Evolutionary conservation across 1,140 invertebrate species (phyloP).

Genomic region (Megalopta genalis): DNA sequence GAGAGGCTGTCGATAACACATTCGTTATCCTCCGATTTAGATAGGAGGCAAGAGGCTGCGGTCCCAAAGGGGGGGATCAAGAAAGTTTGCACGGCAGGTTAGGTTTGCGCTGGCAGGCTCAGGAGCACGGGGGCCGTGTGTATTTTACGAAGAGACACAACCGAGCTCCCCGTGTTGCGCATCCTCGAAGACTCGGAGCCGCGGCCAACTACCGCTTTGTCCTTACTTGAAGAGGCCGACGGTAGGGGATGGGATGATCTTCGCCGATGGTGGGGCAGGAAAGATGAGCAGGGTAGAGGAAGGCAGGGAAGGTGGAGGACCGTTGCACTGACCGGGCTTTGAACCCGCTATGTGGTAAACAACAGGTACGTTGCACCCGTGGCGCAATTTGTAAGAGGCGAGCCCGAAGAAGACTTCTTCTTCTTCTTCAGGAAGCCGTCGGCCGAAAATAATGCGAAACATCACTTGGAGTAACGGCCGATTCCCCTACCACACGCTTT

Average conservation of each 20-base stretch:
- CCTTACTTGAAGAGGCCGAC: slow-evolving; percentile 56
- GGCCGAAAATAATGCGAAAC: slow-evolving; percentile 59
- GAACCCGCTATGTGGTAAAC: slow-evolving; percentile 74
- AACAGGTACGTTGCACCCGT: slow-evolving; percentile 76
- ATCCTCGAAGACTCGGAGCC: slow-evolving; percentile 41
- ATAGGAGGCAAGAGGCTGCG: not conserved
- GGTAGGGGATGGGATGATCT: slow-evolving; percentile 59
- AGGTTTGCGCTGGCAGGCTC: not conserved
- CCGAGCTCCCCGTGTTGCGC: slow-evolving; percentile 56
- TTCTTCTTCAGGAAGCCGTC: slow-evolving; percentile 32
- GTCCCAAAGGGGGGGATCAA: no score
- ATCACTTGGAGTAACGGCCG: slow-evolving; percentile 51
- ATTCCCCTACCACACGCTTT: slow-evolving; percentile 2
- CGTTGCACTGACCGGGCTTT: slow-evolving; percentile 75
- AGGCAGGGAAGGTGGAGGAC: slow-evolving; percentile 58
- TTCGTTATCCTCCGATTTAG: not conserved
- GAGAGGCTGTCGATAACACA: not conserved
- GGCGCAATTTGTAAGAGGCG: slow-evolving; percentile 70
- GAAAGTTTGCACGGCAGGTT: not conserved
- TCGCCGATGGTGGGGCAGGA: slow-evolving; percentile 37
- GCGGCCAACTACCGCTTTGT: slow-evolving; percentile 57
- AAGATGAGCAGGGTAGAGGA: slow-evolving; percentile 42
- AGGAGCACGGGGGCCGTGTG: slow-evolving; percentile 22
- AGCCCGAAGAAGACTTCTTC: slow-evolving; percentile 49
- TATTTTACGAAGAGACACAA: slow-evolving; percentile 46